Percentiles rank a stretch among this genome's conserved stretches.
Conservation (phyloP, 2,113 vertebrate species). For the Nymphicus hollandicus region DNA sequence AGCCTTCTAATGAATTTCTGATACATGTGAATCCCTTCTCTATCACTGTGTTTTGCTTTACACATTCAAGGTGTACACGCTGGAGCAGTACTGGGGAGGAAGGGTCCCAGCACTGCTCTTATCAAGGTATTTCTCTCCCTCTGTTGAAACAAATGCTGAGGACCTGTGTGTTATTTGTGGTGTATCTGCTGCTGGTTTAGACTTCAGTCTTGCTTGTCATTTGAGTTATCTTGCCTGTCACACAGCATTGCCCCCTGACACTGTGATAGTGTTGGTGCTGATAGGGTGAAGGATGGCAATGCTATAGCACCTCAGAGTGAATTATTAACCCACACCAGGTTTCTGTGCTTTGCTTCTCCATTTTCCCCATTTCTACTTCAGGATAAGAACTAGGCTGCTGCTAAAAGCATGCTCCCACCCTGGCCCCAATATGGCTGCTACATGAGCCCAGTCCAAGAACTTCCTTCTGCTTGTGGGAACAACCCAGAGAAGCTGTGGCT, state of each 20-base stretch:
- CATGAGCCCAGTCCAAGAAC: neutral
- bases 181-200: neutral
- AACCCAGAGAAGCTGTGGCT: neutral
- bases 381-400: neutral
- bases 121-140: neutral
- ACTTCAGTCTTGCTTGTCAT: neutral
- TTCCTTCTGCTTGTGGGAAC: neutral
- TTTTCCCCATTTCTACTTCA: neutral
- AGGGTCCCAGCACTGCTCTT: neutral
- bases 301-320: neutral
- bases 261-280: rapidly evolving
- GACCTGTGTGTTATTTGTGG: neutral
- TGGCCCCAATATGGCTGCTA: rapidly evolving
- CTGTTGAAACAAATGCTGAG: neutral
- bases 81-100: neutral
- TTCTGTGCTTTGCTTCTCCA: neutral
- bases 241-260: neutral
- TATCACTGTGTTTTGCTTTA: rapidly evolving
- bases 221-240: neutral
- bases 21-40: neutral
- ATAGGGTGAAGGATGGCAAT: neutral
- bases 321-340: neutral
- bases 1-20: neutral
- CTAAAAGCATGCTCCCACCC: neutral
- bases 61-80: neutral